These are phyloP conservation scores for Garrulus glandarius DNA, from an alignment of 2,797 vertebrate genomes.

Conservation along the genomic window DNA sequence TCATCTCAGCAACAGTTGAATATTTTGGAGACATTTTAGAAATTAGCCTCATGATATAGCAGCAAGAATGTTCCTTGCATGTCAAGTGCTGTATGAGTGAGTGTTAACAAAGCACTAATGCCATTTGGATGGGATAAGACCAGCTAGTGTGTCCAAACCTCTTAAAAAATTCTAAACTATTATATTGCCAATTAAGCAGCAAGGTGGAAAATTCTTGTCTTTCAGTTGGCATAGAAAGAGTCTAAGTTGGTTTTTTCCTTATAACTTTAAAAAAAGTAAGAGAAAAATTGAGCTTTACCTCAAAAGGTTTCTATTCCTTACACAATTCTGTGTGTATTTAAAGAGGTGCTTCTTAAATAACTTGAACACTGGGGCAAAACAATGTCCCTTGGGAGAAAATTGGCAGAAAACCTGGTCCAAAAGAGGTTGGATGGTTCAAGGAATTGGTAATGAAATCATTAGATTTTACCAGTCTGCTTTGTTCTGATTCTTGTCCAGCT, in stretches of 20 bases:
- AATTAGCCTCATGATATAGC: background rate
- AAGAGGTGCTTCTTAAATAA: background rate
- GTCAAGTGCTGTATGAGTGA: background rate
- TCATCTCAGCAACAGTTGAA: background rate
- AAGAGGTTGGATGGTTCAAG: background rate
- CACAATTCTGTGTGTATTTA: background rate
- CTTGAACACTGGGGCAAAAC: background rate
- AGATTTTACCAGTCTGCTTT: background rate
- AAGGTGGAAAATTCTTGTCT: constrained; percentile 75
- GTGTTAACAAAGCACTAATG: constrained; percentile 69
- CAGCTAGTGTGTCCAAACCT: constrained; percentile 47
- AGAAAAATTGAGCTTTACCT: background rate
- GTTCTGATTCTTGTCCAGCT: background rate
- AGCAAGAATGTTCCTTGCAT: constrained; percentile 36
- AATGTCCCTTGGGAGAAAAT: background rate
- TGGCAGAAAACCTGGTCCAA: background rate
- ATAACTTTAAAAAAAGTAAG: background rate
- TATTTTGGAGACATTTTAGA: background rate
- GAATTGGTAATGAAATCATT: background rate
- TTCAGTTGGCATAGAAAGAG: constrained; percentile 41
- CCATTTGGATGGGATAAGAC: constrained; percentile 60
- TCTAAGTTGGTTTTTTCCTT: background rate
- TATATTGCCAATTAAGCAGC: constrained; percentile 66
- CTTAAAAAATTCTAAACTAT: constrained; percentile 58
- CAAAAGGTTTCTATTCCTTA: background rate